Evolutionary conservation across 2,113 vertebrate species (phyloP).

Genomic region (Cyphomyrus discorhynchus): DNA sequence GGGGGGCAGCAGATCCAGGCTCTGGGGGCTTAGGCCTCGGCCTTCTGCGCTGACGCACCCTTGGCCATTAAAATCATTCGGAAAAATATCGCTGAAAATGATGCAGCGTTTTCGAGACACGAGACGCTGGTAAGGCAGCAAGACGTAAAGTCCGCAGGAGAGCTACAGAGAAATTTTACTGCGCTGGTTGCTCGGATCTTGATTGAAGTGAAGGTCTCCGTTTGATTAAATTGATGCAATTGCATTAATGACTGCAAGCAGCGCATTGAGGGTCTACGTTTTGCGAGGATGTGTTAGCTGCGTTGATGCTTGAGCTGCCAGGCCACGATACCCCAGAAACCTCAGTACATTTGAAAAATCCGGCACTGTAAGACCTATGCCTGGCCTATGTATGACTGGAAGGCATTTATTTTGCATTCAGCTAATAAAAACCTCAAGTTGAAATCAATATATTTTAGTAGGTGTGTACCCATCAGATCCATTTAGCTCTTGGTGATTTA

Average conservation of each 20-base stretch:
- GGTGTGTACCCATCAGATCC: neutral
- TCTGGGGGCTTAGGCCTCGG: neutral
- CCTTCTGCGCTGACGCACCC: neutral
- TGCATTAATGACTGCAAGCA: neutral
- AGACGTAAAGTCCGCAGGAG: neutral
- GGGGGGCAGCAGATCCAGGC: slow-evolving; percentile 3
- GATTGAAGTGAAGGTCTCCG: neutral
- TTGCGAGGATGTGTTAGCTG: neutral
- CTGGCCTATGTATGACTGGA: neutral
- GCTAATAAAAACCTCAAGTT: neutral
- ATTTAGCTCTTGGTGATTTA: neutral
- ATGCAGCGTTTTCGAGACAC: neutral
- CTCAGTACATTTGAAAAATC: neutral
- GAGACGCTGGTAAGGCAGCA: neutral
- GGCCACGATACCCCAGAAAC: neutral
- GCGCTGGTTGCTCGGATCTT: neutral
- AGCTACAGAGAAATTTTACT: neutral
- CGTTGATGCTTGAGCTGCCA: neutral
- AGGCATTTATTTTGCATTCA: neutral
- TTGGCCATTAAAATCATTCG: neutral
- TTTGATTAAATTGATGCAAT: slow-evolving; percentile 6
- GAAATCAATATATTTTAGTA: neutral
- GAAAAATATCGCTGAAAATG: neutral
- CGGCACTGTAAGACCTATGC: neutral
- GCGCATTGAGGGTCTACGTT: neutral